Conservation (phyloP, 2,113 vertebrate genomes). For the Melierax canorus region DNA sequence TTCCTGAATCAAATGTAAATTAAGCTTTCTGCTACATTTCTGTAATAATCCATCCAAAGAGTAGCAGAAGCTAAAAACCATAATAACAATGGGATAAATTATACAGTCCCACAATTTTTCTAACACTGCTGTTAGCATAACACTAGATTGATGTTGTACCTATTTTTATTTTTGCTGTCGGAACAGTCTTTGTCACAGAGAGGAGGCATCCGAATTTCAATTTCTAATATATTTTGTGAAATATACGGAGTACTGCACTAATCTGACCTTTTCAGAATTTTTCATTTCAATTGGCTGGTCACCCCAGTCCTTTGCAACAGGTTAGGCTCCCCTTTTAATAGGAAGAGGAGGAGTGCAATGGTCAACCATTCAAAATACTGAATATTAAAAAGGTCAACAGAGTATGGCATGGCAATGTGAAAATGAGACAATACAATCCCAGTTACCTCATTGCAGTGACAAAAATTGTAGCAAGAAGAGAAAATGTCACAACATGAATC, state of each 20-base stretch:
- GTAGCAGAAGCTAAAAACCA: neutral
- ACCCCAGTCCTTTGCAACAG: conserved; percentile 43
- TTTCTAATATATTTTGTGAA: neutral
- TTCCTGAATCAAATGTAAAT: conserved; percentile 30
- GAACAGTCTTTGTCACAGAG: conserved; percentile 19
- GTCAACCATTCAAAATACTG: conserved; percentile 64
- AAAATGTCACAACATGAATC: conserved; percentile 69
- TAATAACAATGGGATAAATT: conserved; percentile 28
- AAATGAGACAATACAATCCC: conserved; percentile 59
- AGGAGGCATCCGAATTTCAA: neutral
- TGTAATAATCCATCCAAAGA: conserved; percentile 17
- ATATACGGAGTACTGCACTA: neutral
- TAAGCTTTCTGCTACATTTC: conserved; percentile 2
- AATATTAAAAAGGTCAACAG: conserved; percentile 78
- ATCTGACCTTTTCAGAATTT: conserved; percentile 73
- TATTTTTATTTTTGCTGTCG: conserved; percentile 42
- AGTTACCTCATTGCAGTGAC: conserved; percentile 31
- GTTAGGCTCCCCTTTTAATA: conserved; percentile 49
- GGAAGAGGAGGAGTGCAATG: conserved; percentile 54
- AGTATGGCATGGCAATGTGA: conserved; percentile 25
- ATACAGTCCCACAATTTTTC: neutral
- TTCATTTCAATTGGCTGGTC: conserved; percentile 50
- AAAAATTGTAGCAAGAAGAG: conserved; percentile 52
- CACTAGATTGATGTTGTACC: neutral
- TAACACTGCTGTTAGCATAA: neutral